Base-by-base conservation (phyloP, 2,888 invertebrate species). In the Globia sparganii region DNA sequence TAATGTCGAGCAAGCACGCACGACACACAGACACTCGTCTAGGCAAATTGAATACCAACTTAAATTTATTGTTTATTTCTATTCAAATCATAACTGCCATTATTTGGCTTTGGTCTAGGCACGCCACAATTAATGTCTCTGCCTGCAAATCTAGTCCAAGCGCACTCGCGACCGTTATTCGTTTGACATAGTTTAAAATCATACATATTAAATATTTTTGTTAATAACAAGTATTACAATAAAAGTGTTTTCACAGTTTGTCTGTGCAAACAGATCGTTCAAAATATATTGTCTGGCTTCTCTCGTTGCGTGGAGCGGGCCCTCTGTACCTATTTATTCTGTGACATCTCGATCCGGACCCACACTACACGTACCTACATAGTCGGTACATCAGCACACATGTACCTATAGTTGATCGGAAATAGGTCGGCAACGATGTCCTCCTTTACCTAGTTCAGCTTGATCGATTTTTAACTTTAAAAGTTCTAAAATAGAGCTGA, bases 381-480 rank as follows among this genome's bases (percentile, higher is more conserved):
- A 37, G 6, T 6, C 25, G 56, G 3, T 49, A 18, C 25, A 46
- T 31, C n/a, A 37, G 46, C 21, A n/a, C 15, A n/a, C 18, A 8
- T 59, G 18, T 59, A 46, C 8, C 3, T 66, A 40, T n/a, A 53
- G 40, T 25, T 49, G 53, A 37, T 78, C 28, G n/a, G 67, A 53
- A 65, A 34, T 25, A 65, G 64, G 56, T 58, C 56, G 46, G 37
- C 11, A 18, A 28, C 49, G 25, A 58, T 37, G 31, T 21, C 46
- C 18, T 15, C 37, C 37, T 25, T 11, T 77, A 21, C 13, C 9
- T 25, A 49, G 46, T 67, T 49, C 15, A 31, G 49, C 62, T 72
- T 58, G 40, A 67, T 83, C 58, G 68, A 68, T 77, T 49, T 62
- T 40, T 68, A 58, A 68, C 46, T 58, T 64, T 77, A 2, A 18